These are phyloP conservation scores for Caerostris extrusa DNA, from an alignment of 1,140 invertebrate species.

Conservation along the genomic window DNA sequence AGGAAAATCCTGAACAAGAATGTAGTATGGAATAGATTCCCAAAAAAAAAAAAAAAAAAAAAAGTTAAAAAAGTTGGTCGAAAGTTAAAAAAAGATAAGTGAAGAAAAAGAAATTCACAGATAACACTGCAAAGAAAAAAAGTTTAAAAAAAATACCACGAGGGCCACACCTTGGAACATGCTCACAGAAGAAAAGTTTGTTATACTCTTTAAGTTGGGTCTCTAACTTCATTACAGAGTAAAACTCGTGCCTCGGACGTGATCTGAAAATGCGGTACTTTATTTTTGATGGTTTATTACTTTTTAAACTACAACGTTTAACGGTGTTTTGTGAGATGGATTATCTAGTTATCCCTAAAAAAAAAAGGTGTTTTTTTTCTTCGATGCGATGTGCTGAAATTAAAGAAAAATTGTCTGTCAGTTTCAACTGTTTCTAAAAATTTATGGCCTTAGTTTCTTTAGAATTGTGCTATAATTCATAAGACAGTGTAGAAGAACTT, in stretches of 20 bases:
- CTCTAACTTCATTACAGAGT: conserved; percentile 74
- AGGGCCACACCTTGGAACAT: conserved; percentile 57
- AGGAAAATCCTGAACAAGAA: conserved; percentile 27
- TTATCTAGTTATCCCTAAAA: conserved; percentile 67
- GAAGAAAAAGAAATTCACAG: conserved; percentile 54
- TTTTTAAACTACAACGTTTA: conserved; percentile 68
- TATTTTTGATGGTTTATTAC: conserved; percentile 64
- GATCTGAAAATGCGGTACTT: conserved; percentile 65
- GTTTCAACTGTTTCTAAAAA: conserved; percentile 60
- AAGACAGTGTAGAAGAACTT: background rate
- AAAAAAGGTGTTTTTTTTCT: conserved; percentile 13
- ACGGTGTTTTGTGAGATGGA: conserved; percentile 72
- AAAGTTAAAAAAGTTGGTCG: background rate
- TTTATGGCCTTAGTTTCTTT: conserved; percentile 63
- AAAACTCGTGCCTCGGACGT: conserved; percentile 72
- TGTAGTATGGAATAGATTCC: background rate
- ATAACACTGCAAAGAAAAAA: conserved; percentile 56
- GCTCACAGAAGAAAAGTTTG: conserved; percentile 62
- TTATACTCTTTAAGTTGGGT: conserved; percentile 75
- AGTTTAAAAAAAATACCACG: conserved; percentile 63
- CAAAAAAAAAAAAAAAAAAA: conserved; percentile 43
- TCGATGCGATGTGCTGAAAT: conserved; percentile 45
- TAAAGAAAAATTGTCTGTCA: conserved; percentile 71
- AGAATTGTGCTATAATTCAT: conserved; percentile 37
- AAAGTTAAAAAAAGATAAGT: background rate